These are phyloP conservation scores for Dicrurus megarhynchus DNA, from an alignment of 2,113 vertebrate species.

Conservation along the genomic window DNA sequence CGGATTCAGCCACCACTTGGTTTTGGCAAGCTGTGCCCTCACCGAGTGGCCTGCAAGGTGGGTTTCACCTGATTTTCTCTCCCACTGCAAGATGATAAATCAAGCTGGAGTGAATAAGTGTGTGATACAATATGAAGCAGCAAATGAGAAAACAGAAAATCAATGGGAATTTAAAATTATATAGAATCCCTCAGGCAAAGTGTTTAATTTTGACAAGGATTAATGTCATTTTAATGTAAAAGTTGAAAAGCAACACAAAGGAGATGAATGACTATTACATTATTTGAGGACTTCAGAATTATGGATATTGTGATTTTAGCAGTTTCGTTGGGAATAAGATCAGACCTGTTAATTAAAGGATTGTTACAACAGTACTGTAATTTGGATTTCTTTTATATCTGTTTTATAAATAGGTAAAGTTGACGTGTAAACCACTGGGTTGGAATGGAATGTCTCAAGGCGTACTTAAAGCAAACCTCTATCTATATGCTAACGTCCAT, in stretches of 20 bases:
- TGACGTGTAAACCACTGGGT: neutral
- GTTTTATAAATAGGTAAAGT: neutral
- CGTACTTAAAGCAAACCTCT: neutral
- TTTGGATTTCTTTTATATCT: neutral
- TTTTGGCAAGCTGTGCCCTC: conserved; percentile 96
- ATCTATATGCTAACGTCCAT: neutral
- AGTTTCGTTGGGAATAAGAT: neutral
- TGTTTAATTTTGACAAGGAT: neutral
- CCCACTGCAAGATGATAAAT: neutral
- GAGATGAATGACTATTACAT: neutral
- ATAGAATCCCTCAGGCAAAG: neutral
- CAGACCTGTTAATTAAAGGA: neutral
- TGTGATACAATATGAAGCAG: neutral
- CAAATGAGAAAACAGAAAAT: neutral
- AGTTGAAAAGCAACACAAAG: neutral
- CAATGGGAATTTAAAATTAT: neutral
- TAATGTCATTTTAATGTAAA: neutral
- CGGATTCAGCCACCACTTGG: conserved; percentile 96
- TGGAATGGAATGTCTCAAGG: neutral
- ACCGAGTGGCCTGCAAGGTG: conserved; percentile 98
- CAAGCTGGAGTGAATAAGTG: neutral
- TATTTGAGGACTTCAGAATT: neutral
- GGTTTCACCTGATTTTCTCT: neutral
- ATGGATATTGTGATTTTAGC: neutral
- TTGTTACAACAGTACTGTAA: neutral